Evolutionary conservation across 2,797 vertebrate species (phyloP).

Genomic region (Artibeus jamaicensis): DNA sequence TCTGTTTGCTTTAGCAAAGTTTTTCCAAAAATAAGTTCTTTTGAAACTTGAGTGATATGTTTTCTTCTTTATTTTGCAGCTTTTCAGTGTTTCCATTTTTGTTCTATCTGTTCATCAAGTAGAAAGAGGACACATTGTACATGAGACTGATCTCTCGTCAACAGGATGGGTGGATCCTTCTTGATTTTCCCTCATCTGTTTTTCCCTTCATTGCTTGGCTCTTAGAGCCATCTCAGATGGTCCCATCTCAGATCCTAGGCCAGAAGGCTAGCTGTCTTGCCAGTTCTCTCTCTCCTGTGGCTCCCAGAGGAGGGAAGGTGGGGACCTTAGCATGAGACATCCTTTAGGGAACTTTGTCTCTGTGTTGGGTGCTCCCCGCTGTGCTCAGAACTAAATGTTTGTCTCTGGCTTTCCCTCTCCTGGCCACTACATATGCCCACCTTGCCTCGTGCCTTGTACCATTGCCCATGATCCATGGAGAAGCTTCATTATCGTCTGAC

Average conservation of each 20-base stretch:
- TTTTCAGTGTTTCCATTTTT: constrained; percentile 35
- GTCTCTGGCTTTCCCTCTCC: not conserved
- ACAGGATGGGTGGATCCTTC: not conserved
- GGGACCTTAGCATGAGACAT: not conserved
- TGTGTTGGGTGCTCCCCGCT: too few relatives aligned
- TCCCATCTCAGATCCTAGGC: not conserved
- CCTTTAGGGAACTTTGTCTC: not conserved
- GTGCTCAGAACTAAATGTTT: not conserved
- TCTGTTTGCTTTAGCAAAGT: constrained; percentile 18
- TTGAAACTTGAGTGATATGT: constrained; percentile 14
- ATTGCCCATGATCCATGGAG: accelerated
- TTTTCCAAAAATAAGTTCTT: constrained; percentile 49
- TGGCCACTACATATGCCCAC: not conserved
- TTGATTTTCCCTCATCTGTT: not conserved
- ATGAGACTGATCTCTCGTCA: not conserved
- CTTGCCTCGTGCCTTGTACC: not conserved
- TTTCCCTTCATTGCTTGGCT: not conserved
- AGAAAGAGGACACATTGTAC: constrained; percentile 31
- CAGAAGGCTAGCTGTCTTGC: not conserved
- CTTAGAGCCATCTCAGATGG: too few relatives aligned
- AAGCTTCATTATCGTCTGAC: not conserved
- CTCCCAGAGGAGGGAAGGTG: not conserved
- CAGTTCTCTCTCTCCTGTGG: not conserved
- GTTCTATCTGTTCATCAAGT: constrained; percentile 13
- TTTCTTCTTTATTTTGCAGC: constrained; percentile 25